Evolutionary conservation across 2,113 vertebrate species (phyloP).

Genomic region (Barbus barbus): DNA sequence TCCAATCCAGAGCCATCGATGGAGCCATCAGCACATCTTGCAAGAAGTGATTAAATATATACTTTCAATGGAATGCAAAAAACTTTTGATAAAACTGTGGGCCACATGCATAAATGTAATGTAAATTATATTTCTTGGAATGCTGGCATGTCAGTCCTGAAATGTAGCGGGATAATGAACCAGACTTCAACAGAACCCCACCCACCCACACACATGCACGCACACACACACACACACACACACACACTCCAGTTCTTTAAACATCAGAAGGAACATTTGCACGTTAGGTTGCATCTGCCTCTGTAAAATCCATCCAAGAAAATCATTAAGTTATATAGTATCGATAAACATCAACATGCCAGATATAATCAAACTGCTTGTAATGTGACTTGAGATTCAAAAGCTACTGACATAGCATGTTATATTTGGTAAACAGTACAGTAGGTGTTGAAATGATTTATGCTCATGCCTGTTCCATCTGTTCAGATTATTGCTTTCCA

Average conservation of each 20-base stretch:
- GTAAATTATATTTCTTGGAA: background rate
- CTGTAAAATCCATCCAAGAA: background rate
- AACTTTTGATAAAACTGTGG: background rate
- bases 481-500: slow-evolving; percentile 4
- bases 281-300: background rate
- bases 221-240: too few relatives aligned
- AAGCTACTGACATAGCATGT: background rate
- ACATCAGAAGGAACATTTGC: background rate
- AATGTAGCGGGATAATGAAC: background rate
- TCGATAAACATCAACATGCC: background rate
- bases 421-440: slow-evolving; percentile 10
- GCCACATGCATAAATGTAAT: background rate
- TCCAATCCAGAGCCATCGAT: background rate
- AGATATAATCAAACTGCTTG: background rate
- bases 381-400: background rate
- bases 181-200: too few relatives aligned
- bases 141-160: background rate
- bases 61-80: background rate
- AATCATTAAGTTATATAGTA: background rate
- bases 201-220: too few relatives aligned
- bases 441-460: slow-evolving; percentile 3
- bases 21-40: background rate
- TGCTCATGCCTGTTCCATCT: background rate
- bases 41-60: background rate
- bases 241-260: background rate